A percentile compares a stretch with the other conserved stretches of the same genome.
These are phyloP conservation scores for Ethmia dodecea DNA, from an alignment of 2,888 invertebrate species.

Conservation along the genomic window DNA sequence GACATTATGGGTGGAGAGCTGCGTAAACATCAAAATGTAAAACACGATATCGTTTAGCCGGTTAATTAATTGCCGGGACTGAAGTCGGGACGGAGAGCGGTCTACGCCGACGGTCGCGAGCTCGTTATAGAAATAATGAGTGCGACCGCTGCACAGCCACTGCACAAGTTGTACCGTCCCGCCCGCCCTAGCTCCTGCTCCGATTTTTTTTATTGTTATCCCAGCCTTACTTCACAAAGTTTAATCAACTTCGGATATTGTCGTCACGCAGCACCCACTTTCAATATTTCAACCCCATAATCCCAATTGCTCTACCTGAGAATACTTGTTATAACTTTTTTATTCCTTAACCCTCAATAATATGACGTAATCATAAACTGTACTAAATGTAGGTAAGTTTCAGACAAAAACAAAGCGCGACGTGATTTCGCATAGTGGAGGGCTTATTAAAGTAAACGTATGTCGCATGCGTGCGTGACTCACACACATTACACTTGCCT, in stretches of 20 bases:
- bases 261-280: slow-evolving; percentile 10
- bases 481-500: too few relatives aligned
- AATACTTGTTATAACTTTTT: too few relatives aligned
- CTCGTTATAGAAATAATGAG: slow-evolving; percentile 72
- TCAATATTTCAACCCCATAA: neutral
- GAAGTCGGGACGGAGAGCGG: slow-evolving; percentile 35
- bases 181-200: slow-evolving; percentile 30
- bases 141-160: slow-evolving; percentile 44
- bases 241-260: slow-evolving; percentile 34
- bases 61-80: slow-evolving; percentile 72
- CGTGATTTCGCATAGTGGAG: too few relatives aligned
- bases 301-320: slow-evolving; percentile 1
- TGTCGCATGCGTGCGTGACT: too few relatives aligned
- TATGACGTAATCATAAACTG: too few relatives aligned
- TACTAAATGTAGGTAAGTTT: too few relatives aligned
- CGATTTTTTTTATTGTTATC: slow-evolving; percentile 52
- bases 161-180: slow-evolving; percentile 47
- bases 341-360: too few relatives aligned
- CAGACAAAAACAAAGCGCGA: too few relatives aligned
- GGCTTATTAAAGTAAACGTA: too few relatives aligned
- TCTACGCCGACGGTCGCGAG: slow-evolving; percentile 46
- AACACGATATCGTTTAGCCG: slow-evolving; percentile 73
- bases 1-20: slow-evolving; percentile 71
- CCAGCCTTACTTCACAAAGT: slow-evolving; percentile 37
- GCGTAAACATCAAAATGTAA: slow-evolving; percentile 73